Evolutionary conservation across 2,888 invertebrate genomes (phyloP), one percentile per base, ranked within the genome.

Genomic region (Tetragnatha montana): DNA sequence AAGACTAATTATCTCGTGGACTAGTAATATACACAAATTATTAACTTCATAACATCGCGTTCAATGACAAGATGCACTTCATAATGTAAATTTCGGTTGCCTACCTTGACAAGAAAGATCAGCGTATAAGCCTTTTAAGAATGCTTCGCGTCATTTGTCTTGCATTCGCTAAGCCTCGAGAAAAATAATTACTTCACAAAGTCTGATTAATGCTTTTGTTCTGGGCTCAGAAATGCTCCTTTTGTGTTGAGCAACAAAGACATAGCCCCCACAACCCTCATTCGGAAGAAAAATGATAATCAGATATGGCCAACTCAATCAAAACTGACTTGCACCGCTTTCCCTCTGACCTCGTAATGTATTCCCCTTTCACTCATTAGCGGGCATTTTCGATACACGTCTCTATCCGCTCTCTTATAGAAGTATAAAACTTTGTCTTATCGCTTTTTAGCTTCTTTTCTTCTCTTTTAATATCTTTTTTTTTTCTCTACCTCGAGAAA

Each of bases 361-460:
- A 49, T 73, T 81, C 49, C 50, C 70, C 70, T 35, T 17, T 35
- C 51, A n/a, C 83, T 84, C 83, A 84, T 84, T 84, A 84, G 83
- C 60, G 35, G 69, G 75, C 83, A 84, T 84, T 75, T 84, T 84
- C 47, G 75, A 68, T 80, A 60, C 76, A 47, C 12, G 68, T 74
- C 22, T 75, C 76, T 12, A 68, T 78, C 22, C 78, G 49, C 74
- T 60, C 82, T 22, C 83, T 50, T 35, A 68, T 69, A 71, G 21
- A 71, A 19, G 22, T 71, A 19, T 50, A 76, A 74, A 75, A 84
- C 75, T 51, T 71, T 83, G 60, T 75, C 76, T 84, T 84, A 68
- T 76, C 69, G 68, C 68, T 84, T 84, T 73, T 75, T 60, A 21
- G 14, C 75, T 60, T 21, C 68, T 74, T 51, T 60, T 73, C 81